Evolutionary conservation across 2,113 vertebrate genomes (phyloP), one percentile per base, ranked within the genome.

Genomic region (Ranitomeya imitator): DNA sequence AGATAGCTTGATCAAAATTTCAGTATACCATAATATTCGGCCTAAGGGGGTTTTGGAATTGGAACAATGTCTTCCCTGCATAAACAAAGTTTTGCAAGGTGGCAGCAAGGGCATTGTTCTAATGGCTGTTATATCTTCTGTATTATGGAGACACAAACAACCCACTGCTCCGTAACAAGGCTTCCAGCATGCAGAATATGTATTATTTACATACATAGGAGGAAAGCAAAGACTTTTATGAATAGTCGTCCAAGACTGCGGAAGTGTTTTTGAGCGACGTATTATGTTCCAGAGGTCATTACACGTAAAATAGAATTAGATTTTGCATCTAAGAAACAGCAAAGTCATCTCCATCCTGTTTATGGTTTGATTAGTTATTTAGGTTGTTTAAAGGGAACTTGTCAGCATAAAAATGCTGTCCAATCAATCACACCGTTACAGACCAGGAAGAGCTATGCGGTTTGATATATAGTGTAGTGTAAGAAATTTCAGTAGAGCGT

Each of bases 191-290:
- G 45, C 51, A 76, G 73, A 21, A 52, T 51, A 76, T 76, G 52
- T 45, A 76, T 76, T 76, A 76, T 51, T 76, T 76, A 52, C 73
- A 76, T 76, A 76, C 51, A 76, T 76, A 52, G 45, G 73, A 76
- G 73, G 37, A n/a, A 52, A 31, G 37, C 19, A 45, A 76, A 16
- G 9, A 15, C 73, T 74, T 51, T 76, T 76, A 76, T 52, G 37
- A 52, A 45, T 76, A 52, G 73, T 19, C 73, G 12, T 7, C 19
- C 3, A 37, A 76, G 73, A 45, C 21, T 19, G 9, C 10, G 52
- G 45, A 76, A 52, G 11, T 19, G 16, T 21, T 7, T 52, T 76
- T 52, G 73, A 52, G 1, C 16, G 37, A 74, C n/a, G 11, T 76
- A 21, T 52, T 52, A 52, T 21, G 18, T 76, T 52, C 73, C 73